Percentiles rank a stretch among this genome's conserved stretches.
Conservation (phyloP, 2,113 vertebrate genomes). For the Erythrolamprus reginae region DNA sequence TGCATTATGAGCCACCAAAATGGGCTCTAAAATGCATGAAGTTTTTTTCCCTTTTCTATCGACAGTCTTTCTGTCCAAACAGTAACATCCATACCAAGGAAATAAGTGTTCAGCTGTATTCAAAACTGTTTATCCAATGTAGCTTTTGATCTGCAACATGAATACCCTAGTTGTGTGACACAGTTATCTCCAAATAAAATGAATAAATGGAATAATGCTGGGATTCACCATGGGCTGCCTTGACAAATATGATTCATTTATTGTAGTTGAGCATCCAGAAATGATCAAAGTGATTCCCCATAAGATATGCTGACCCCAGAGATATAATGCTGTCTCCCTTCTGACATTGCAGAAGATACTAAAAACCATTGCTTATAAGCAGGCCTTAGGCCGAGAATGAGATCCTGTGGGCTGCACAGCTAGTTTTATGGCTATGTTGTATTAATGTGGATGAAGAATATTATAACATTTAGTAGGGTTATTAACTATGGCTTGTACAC, state of each 20-base stretch:
- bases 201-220: background rate
- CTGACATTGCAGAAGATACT: background rate
- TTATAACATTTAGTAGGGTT: background rate
- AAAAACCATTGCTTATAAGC: background rate
- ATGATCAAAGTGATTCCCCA: background rate
- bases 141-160: background rate
- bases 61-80: background rate
- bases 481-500: background rate
- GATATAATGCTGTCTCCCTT: background rate
- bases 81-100: background rate
- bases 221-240: background rate
- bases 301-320: background rate
- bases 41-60: fast-evolving
- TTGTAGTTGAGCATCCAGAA: background rate
- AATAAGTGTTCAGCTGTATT: background rate
- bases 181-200: background rate
- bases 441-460: background rate
- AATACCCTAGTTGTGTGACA: background rate
- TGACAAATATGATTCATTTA: background rate
- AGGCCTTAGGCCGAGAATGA: background rate
- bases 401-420: background rate
- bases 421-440: background rate
- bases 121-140: background rate
- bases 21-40: background rate
- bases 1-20: background rate